Conservation (phyloP, 2,888 invertebrate species). For the Drosophila birchii region DNA sequence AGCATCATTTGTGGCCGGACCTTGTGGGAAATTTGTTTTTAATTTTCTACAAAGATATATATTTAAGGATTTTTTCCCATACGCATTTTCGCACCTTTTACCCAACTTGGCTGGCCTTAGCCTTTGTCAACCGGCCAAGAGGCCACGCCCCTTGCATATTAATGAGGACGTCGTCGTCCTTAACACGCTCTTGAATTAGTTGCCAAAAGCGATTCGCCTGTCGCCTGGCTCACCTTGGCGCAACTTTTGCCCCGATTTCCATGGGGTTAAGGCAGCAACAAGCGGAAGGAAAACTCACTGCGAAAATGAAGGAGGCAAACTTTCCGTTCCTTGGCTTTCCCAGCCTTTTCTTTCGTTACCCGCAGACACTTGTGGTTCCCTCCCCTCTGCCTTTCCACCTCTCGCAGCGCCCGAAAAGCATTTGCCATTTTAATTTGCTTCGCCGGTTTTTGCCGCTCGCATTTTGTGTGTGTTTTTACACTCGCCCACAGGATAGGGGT, state of each 20-base stretch:
- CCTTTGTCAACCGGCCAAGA: slow-evolving; percentile 17
- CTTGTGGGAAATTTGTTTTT: slow-evolving; percentile 40
- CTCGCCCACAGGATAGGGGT: background rate
- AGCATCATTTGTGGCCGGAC: slow-evolving; percentile 39
- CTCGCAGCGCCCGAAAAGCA: too few relatives aligned
- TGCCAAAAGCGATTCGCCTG: slow-evolving; percentile 60
- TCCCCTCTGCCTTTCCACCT: too few relatives aligned
- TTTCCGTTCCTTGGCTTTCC: slow-evolving; percentile 37
- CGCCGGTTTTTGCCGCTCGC: slow-evolving; percentile 9
- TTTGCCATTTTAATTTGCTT: slow-evolving; percentile 69
- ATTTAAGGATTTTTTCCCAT: slow-evolving; percentile 1
- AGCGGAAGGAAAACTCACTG: slow-evolving; percentile 11
- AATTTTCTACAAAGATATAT: slow-evolving; percentile 27
- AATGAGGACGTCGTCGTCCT: slow-evolving; percentile 73
- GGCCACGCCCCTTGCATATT: slow-evolving; percentile 61
- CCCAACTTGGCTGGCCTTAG: background rate
- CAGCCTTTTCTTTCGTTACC: background rate
- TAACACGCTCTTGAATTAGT: slow-evolving; percentile 80
- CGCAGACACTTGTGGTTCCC: slow-evolving; percentile 38
- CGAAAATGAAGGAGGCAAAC: slow-evolving; percentile 38
- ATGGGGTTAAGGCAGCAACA: slow-evolving; percentile 27
- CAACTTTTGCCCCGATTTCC: slow-evolving; percentile 62
- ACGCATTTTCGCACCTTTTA: slow-evolving; percentile 21
- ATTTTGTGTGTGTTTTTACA: slow-evolving; percentile 6
- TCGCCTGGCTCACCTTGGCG: slow-evolving; percentile 62